Evolutionary conservation across 2,797 vertebrate species (phyloP), one percentile per base, ranked within the genome.

Genomic region (Chrysolophus pictus): DNA sequence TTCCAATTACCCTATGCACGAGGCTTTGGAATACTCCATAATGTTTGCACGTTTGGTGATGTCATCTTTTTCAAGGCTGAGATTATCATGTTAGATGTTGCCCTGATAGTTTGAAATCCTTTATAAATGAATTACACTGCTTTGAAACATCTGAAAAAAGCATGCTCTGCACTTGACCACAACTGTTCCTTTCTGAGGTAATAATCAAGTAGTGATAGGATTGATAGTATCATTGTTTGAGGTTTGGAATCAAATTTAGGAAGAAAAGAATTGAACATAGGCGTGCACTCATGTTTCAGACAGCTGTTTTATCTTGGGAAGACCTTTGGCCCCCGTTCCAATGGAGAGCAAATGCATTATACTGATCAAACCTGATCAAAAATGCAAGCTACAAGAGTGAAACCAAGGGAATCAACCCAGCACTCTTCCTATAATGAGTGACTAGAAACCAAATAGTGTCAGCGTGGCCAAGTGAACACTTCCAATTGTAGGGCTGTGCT

Each of bases 11-110:
- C 46, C 31, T 82, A 26, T 87, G 93, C 60, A 46, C 15, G 23
- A 77, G 44, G 49, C 84, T 90, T 86, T 76, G 65, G 41, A 82
- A 84, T 87, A 60, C 84, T 90, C 53, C 81, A 80, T 84, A 93
- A 84, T 71, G 33, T 44, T 79, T 62, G 74, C 23, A 55, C 7
- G 3, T 76, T 94, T 79, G 58, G 26, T 77, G 80, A 77, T 87
- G 64, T 77, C 37, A 76, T 85, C 77, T 84, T 81, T 70, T 88
- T 91, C 64, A 90, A 24, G 35, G 16, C 56, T 78, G 58, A 2
- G 8, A 82, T 90, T 63, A 68, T 35, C 60, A 65, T 29, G 42
- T 79, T 44, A 81, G 63, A 58, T 79, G 19, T 75, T 23, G 28
- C 56, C n/a, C 51, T 82, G 56, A 53, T 56, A 79, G 47, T 77